Percentiles rank a stretch among this genome's conserved stretches.
Evolutionary conservation across 2,888 invertebrate species (phyloP).

Genomic region (Bruchidius siliquastri): DNA sequence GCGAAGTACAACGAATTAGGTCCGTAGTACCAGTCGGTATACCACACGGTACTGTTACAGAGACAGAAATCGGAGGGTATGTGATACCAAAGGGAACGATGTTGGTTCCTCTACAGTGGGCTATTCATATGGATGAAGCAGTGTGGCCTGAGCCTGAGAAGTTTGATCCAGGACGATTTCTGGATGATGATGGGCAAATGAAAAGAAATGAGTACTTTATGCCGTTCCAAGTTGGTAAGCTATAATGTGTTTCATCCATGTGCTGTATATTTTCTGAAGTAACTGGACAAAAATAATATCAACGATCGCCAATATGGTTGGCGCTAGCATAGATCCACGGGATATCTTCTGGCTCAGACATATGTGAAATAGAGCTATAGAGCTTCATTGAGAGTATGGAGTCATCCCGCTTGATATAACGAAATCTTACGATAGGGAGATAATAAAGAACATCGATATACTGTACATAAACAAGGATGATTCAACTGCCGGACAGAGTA

Average conservation of each 20-base stretch:
- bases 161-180: constrained; percentile 67
- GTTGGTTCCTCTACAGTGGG: constrained; percentile 80
- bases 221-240: constrained; percentile 75
- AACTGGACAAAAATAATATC: too few relatives aligned
- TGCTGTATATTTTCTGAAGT: too few relatives aligned
- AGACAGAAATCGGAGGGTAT: constrained; percentile 49
- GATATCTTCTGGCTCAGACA: too few relatives aligned
- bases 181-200: constrained; percentile 59
- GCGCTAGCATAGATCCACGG: too few relatives aligned
- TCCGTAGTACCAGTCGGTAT: constrained; percentile 79
- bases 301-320: too few relatives aligned
- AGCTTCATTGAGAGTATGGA: too few relatives aligned
- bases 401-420: too few relatives aligned
- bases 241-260: background rate
- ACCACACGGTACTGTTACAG: constrained; percentile 70
- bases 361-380: too few relatives aligned
- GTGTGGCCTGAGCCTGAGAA: constrained; percentile 64
- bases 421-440: too few relatives aligned
- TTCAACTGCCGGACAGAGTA: too few relatives aligned
- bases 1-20: constrained; percentile 74
- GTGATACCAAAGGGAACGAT: constrained; percentile 63
- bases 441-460: too few relatives aligned
- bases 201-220: constrained; percentile 66
- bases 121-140: constrained; percentile 67
- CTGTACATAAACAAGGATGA: too few relatives aligned